These are phyloP conservation scores for Aplysina aerophoba DNA, from an alignment of 37 sponge, comb jelly and placozoan species.

Conservation along the genomic window DNA sequence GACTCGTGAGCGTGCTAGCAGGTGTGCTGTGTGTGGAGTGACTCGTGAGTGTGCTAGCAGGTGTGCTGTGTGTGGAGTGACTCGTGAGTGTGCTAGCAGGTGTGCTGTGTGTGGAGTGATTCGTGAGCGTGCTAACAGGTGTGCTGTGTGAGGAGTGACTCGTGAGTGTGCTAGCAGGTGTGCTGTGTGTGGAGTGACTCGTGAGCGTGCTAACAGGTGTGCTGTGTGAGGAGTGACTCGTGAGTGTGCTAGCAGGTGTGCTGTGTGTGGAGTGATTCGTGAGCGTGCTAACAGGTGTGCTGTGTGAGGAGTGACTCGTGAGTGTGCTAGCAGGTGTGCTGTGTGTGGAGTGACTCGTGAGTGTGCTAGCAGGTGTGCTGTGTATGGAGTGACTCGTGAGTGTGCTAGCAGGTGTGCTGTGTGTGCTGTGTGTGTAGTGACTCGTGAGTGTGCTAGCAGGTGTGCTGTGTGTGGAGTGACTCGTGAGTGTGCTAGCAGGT, in stretches of 20 bases:
- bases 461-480: no score
- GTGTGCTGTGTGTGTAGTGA: not conserved
- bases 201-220: constrained; percentile 42
- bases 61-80: not conserved
- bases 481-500: no score
- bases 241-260: not conserved
- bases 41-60: no score
- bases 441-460: not conserved
- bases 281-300: constrained; percentile 39
- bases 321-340: not conserved
- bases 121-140: no score
- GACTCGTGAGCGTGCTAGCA: not conserved
- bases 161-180: not conserved
- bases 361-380: constrained; percentile 35
- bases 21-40: no score
- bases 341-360: no score
- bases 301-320: not conserved
- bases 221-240: not conserved
- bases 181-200: no score
- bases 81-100: not conserved
- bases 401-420: not conserved
- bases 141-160: not conserved
- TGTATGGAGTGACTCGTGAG: not conserved
- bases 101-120: no score
- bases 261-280: no score